Percentiles rank a stretch among this genome's conserved stretches.
Conservation (phyloP, 2,888 invertebrate species). For the Standfussiana lucernea region DNA sequence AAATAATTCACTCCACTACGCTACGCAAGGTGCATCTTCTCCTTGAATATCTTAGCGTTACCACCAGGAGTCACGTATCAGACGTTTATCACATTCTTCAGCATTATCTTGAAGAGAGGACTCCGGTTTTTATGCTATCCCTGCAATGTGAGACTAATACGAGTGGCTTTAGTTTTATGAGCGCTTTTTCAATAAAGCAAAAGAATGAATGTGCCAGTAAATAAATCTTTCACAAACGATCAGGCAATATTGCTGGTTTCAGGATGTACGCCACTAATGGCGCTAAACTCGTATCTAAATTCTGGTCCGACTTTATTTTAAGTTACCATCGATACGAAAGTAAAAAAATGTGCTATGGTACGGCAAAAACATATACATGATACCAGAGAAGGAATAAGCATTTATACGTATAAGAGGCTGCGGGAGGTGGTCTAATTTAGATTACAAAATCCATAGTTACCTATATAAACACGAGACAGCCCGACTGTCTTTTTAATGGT, state of each 20-base stretch:
- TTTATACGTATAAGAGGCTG: background rate
- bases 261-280: background rate
- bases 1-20: slow-evolving; percentile 8
- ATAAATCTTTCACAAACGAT: background rate
- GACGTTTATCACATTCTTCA: slow-evolving; percentile 44
- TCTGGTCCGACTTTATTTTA: background rate
- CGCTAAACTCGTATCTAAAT: background rate
- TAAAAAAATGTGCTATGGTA: background rate
- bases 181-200: background rate
- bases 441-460: background rate
- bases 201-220: background rate
- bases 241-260: background rate
- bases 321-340: background rate
- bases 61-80: slow-evolving; percentile 47
- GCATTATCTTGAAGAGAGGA: slow-evolving; percentile 26
- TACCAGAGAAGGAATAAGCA: background rate
- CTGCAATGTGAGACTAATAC: background rate
- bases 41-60: slow-evolving; percentile 27
- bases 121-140: slow-evolving; percentile 12
- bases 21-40: slow-evolving; percentile 16
- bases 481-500: background rate
- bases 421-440: background rate
- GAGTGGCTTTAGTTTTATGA: background rate
- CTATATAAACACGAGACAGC: background rate
- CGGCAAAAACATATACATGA: background rate